Percentiles rank a stretch among this genome's conserved stretches.
These are phyloP conservation scores for Cepphus grylle DNA, from an alignment of 2,113 vertebrate genomes.

Conservation along the genomic window DNA sequence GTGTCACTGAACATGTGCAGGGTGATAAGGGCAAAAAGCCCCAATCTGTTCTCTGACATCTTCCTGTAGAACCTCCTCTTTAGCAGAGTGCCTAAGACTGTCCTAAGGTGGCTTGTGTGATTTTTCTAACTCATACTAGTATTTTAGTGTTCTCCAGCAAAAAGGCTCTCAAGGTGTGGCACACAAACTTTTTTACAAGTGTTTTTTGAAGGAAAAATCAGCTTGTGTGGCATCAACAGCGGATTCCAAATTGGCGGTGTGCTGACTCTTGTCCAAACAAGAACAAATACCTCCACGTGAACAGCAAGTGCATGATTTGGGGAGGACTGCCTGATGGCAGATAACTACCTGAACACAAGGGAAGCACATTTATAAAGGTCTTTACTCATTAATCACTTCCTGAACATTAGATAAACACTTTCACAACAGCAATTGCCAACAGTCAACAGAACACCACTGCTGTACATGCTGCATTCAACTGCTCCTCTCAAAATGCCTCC, in stretches of 20 bases:
- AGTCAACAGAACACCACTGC: not conserved
- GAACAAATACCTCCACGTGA: not conserved
- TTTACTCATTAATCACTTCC: not conserved
- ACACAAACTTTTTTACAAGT: not conserved
- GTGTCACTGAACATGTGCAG: not conserved
- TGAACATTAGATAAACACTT: not conserved
- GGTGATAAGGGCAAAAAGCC: not conserved
- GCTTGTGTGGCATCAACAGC: not conserved
- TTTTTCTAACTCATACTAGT: not conserved
- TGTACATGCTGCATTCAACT: fast-evolving
- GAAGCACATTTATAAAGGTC: not conserved
- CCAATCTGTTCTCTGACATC: not conserved
- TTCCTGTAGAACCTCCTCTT: not conserved
- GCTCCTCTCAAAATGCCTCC: not conserved
- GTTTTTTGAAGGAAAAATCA: not conserved
- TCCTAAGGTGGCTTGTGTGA: not conserved
- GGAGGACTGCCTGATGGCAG: not conserved
- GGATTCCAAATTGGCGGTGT: not conserved
- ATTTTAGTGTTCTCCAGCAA: not conserved
- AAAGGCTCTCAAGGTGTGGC: not conserved
- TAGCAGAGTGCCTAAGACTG: not conserved
- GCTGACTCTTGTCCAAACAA: not conserved
- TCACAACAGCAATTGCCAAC: not conserved
- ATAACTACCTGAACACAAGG: not conserved
- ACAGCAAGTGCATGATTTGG: fast-evolving